Conservation (phyloP, 2,797 vertebrate genomes). For the Hydrocynus forskahlii region DNA sequence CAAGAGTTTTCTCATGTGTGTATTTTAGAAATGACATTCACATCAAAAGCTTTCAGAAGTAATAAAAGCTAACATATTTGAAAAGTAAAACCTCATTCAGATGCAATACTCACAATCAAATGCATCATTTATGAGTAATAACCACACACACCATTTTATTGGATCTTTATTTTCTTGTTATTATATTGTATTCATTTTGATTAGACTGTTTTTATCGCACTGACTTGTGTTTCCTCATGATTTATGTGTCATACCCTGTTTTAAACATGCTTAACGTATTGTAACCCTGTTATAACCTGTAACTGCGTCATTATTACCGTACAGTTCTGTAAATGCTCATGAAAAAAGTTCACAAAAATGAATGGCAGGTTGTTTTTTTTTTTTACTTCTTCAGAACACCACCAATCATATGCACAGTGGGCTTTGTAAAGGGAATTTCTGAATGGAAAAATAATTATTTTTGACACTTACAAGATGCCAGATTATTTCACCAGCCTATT, state of each 20-base stretch:
- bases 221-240: constrained; percentile 5
- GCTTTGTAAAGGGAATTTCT: neutral
- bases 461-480: neutral
- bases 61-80: neutral
- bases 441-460: constrained; percentile 8
- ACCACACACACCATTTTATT: neutral
- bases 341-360: constrained; percentile 1
- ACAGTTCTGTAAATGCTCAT: neutral
- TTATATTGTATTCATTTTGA: constrained; percentile 20
- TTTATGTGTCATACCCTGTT: constrained; percentile 45
- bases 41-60: neutral
- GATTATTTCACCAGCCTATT: neutral
- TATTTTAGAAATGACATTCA: neutral
- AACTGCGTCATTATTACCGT: neutral
- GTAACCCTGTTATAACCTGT: constrained; percentile 52
- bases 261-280: constrained; percentile 45
- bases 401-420: neutral
- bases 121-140: neutral
- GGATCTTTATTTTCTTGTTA: constrained; percentile 37
- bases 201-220: constrained; percentile 29
- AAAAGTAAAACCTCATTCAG: neutral
- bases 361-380: constrained; percentile 16
- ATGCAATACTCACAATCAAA: neutral
- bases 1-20: neutral
- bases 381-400: neutral